These are phyloP conservation scores for Diploptera punctata DNA, from an alignment of 2,888 invertebrate genomes.

Conservation along the genomic window DNA sequence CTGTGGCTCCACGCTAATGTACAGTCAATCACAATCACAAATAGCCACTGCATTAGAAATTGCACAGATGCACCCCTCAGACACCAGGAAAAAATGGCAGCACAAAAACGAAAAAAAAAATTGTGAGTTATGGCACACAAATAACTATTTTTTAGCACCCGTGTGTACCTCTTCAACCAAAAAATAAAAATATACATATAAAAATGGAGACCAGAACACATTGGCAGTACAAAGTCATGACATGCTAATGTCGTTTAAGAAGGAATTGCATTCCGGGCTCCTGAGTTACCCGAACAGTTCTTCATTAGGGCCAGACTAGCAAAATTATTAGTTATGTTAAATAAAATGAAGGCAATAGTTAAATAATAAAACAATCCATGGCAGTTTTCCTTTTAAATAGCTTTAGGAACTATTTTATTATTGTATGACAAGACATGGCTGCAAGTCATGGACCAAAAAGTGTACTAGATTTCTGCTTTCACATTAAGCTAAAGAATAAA, in stretches of 20 bases:
- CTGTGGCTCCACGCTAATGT: neutral
- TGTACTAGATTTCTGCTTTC: too few species aligned
- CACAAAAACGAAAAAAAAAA: slow-evolving; percentile 8
- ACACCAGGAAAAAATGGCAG: slow-evolving; percentile 22
- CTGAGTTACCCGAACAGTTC: neutral
- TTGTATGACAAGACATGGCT: too few species aligned
- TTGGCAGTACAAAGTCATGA: slow-evolving; percentile 26
- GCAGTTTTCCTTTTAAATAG: too few species aligned
- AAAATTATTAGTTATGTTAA: too few species aligned
- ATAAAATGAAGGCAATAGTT: too few species aligned
- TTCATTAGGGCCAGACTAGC: too few species aligned
- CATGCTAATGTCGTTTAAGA: neutral
- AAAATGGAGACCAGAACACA: slow-evolving; percentile 33
- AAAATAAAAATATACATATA: slow-evolving; percentile 26
- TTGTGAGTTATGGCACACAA: slow-evolving; percentile 40
- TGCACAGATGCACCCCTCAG: slow-evolving; percentile 9
- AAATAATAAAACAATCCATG: too few species aligned
- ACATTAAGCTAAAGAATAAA: too few species aligned
- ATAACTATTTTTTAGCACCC: slow-evolving; percentile 40
- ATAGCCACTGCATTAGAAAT: slow-evolving; percentile 5
- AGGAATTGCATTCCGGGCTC: slow-evolving; percentile 29
- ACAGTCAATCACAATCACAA: slow-evolving; percentile 1
- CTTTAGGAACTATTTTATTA: too few species aligned
- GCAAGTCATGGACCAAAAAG: too few species aligned
- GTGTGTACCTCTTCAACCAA: slow-evolving; percentile 37